These are phyloP conservation scores for Urosaurus nigricauda DNA, from an alignment of 2,797 vertebrate genomes.

Conservation along the genomic window DNA sequence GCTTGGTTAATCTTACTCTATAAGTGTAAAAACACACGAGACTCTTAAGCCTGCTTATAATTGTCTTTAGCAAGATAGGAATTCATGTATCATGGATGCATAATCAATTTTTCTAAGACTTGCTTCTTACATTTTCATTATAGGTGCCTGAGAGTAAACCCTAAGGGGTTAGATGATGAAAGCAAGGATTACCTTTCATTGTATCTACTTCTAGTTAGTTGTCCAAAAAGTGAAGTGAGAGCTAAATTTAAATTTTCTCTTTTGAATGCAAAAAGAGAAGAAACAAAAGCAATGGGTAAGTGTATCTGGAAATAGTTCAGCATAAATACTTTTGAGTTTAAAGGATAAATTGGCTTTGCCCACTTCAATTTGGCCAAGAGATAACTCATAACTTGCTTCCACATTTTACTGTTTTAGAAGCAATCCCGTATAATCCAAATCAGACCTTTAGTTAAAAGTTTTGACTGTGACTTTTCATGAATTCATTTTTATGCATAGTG, in stretches of 20 bases:
- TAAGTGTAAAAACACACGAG: neutral
- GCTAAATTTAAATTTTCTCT: constrained; percentile 99
- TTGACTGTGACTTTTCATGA: neutral
- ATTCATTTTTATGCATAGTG: neutral
- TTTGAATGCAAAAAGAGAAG: constrained; percentile 96
- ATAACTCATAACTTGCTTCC: neutral
- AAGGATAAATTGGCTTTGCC: neutral
- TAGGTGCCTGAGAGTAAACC: constrained; percentile 99
- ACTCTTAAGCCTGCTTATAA: neutral
- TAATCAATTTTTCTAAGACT: constrained; percentile 51
- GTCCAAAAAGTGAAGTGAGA: constrained; percentile 99
- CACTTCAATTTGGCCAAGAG: neutral
- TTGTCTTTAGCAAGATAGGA: neutral
- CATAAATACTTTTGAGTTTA: neutral
- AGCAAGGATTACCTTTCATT: constrained; percentile 99
- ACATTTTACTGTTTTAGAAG: neutral
- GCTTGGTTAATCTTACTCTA: neutral
- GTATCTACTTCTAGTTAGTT: constrained; percentile 98
- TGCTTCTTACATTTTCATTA: constrained; percentile 70
- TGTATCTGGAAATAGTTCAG: constrained; percentile 45
- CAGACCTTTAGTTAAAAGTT: neutral
- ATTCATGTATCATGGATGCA: constrained; percentile 16
- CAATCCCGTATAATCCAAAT: neutral
- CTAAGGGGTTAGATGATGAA: constrained; percentile 98
- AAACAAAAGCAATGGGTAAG: constrained; percentile 99